Evolutionary conservation across 2,113 vertebrate genomes (phyloP).

Genomic region (Hippocampus guttulatus): DNA sequence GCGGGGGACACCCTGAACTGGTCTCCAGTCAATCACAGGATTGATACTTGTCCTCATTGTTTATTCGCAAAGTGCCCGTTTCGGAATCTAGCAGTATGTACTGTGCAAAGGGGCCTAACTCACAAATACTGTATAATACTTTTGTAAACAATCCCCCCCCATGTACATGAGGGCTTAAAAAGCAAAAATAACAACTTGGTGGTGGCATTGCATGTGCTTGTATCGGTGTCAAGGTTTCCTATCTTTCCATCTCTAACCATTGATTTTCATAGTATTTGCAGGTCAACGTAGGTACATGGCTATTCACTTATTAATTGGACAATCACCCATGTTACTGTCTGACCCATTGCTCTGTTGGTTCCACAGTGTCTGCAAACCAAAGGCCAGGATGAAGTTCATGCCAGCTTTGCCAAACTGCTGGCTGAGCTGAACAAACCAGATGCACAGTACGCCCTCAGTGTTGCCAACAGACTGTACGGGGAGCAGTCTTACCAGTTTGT

Average conservation of each 20-base stretch:
- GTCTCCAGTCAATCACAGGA: too few species aligned
- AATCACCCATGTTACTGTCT: background rate
- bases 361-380: constrained; percentile 55
- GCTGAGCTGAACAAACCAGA: constrained; percentile 72
- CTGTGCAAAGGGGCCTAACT: background rate
- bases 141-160: background rate
- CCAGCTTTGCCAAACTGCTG: constrained; percentile 71
- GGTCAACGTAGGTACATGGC: background rate
- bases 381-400: constrained; percentile 65
- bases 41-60: too few species aligned
- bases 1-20: too few species aligned
- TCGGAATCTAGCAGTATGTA: background rate
- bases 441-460: constrained; percentile 73
- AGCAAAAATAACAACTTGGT: constrained; percentile 16
- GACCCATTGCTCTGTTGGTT: constrained; percentile 18
- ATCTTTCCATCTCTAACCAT: background rate
- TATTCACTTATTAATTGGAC: background rate
- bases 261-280: background rate
- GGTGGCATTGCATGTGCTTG: constrained; percentile 8
- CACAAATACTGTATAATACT: background rate
- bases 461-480: constrained; percentile 85
- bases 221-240: background rate
- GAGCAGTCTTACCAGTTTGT: constrained; percentile 82
- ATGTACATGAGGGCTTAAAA: background rate
- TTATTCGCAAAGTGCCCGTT: too few species aligned